These are phyloP conservation scores for Axea sp. DNA, from an alignment of 2,888 invertebrate species.

Conservation along the genomic window DNA sequence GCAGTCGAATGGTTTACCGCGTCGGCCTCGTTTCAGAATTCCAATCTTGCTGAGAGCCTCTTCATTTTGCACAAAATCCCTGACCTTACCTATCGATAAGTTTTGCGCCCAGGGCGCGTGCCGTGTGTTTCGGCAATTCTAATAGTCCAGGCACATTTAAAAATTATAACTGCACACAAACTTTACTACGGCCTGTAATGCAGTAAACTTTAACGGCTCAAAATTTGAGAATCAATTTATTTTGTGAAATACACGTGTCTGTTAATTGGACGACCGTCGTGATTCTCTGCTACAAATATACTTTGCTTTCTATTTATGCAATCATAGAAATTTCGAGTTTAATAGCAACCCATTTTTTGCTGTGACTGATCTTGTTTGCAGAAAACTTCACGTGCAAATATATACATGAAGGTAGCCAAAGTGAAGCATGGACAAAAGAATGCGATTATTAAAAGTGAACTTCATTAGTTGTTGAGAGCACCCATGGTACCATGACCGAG, in stretches of 20 bases:
- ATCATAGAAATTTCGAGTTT: no score
- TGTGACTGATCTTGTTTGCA: no score
- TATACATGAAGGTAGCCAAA: not conserved
- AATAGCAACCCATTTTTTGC: no score
- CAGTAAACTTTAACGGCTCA: no score
- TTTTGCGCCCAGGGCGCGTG: constrained; percentile 60
- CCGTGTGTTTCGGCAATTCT: constrained; percentile 28
- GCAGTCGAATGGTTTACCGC: constrained; percentile 26
- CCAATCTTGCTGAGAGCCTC: constrained; percentile 31
- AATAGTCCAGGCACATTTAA: no score
- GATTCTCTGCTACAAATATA: no score
- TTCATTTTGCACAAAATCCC: constrained; percentile 57
- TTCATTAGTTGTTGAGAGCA: constrained; percentile 72
- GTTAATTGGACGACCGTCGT: no score
- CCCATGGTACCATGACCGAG: constrained; percentile 61
- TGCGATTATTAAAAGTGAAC: constrained; percentile 67
- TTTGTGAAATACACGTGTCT: no score
- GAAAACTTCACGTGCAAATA: no score
- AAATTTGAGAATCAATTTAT: no score
- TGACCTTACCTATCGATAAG: constrained; percentile 48
- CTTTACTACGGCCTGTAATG: not conserved
- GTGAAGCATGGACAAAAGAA: constrained; percentile 34
- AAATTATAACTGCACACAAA: constrained; percentile 25
- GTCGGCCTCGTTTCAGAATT: constrained; percentile 40
- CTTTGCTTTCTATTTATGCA: no score